These are phyloP conservation scores for Nebria ingens DNA, from an alignment of 1,140 invertebrate genomes.

Conservation along the genomic window DNA sequence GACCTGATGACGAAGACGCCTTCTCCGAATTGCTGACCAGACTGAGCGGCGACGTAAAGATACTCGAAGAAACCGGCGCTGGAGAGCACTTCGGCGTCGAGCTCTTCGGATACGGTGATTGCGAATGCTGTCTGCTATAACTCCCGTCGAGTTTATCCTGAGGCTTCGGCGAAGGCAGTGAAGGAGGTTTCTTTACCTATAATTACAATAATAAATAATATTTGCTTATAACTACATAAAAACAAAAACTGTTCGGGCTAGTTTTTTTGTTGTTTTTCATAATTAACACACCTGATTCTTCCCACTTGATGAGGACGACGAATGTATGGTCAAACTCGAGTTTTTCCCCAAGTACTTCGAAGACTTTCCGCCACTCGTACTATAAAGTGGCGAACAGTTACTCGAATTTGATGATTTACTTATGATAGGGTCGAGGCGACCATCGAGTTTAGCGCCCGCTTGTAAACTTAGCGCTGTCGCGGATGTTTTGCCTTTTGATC, in stretches of 20 bases:
- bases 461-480: slow-evolving; percentile 15
- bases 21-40: slow-evolving; percentile 28
- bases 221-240: too few relatives aligned
- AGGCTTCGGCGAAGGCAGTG: neutral
- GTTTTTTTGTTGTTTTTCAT: too few relatives aligned
- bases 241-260: too few relatives aligned
- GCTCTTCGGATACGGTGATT: slow-evolving; percentile 16
- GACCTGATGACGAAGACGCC: slow-evolving; percentile 12
- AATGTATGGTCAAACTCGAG: neutral
- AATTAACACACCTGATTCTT: too few relatives aligned
- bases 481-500: slow-evolving; percentile 11
- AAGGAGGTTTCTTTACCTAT: neutral
- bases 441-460: slow-evolving; percentile 11
- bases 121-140: slow-evolving; percentile 3
- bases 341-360: neutral
- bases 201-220: too few relatives aligned
- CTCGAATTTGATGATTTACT: neutral
- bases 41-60: slow-evolving; percentile 31
- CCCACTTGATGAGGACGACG: neutral
- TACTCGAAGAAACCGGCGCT: slow-evolving; percentile 19
- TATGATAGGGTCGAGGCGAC: slow-evolving; percentile 2
- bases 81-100: slow-evolving; percentile 12
- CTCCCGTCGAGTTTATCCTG: neutral
- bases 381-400: neutral
- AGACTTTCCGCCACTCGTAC: too few relatives aligned